Percentiles rank a stretch among this genome's conserved stretches.
These are phyloP conservation scores for Microtus montanus DNA, from an alignment of 2,113 vertebrate genomes.

Conservation along the genomic window DNA sequence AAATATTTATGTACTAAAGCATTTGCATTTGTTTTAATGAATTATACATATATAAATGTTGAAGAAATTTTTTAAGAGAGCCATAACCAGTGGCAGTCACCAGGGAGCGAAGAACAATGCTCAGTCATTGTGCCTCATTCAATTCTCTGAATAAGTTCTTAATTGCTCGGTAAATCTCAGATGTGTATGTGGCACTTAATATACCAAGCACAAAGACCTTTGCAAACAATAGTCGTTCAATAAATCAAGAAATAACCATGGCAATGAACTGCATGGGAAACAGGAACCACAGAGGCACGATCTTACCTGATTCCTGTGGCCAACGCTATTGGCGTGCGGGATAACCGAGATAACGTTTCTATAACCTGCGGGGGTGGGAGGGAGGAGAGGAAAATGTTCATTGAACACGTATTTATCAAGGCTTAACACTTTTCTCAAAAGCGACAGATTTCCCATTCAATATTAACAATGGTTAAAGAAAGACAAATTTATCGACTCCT, in stretches of 20 bases:
- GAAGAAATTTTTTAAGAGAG: background rate
- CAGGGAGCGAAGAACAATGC: background rate
- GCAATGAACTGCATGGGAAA: background rate
- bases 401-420: background rate
- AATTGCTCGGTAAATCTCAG: background rate
- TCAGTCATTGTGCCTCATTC: background rate
- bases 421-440: background rate
- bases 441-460: background rate
- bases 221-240: background rate
- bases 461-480: background rate
- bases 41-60: background rate
- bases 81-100: background rate
- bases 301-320: slow-evolving; percentile 94
- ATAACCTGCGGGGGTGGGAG: slow-evolving; percentile 89
- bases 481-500: background rate
- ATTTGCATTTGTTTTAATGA: slow-evolving; percentile 15
- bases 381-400: slow-evolving; percentile 19
- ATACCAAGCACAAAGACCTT: background rate
- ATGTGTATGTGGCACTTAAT: background rate
- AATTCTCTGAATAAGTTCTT: background rate
- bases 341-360: slow-evolving; percentile 95
- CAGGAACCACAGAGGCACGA: rapidly evolving
- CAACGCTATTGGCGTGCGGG: slow-evolving; percentile 89
- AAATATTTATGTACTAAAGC: slow-evolving; percentile 10
- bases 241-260: background rate